These are phyloP conservation scores for Alfaro cultratus DNA, from an alignment of 2,797 vertebrate species.

Conservation along the genomic window DNA sequence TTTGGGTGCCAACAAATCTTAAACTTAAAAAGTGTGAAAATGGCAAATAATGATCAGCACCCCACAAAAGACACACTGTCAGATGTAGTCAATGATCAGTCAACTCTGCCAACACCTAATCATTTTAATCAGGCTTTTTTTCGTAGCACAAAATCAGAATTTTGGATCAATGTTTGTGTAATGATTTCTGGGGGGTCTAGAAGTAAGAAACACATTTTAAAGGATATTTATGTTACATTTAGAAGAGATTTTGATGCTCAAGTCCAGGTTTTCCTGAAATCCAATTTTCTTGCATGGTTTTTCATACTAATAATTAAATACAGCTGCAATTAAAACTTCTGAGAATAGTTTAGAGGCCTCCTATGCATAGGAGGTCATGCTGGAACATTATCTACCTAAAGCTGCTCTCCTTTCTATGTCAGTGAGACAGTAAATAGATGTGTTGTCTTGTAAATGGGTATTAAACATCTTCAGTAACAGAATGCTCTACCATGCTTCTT, in stretches of 20 bases:
- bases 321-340: neutral
- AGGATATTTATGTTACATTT: neutral
- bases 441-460: neutral
- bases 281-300: neutral
- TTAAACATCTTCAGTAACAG: neutral
- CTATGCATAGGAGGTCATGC: too few species aligned
- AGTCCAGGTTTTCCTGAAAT: neutral
- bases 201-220: neutral
- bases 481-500: neutral
- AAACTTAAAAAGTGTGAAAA: neutral
- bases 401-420: neutral
- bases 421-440: neutral
- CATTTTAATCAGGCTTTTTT: neutral
- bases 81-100: neutral
- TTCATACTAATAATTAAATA: neutral
- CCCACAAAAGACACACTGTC: neutral
- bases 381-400: neutral
- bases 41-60: neutral
- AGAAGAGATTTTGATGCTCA: neutral
- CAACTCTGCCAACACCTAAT: neutral
- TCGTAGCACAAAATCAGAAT: neutral
- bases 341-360: neutral
- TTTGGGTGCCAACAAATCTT: neutral
- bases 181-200: neutral
- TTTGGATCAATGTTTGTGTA: neutral